Conservation (phyloP, 2,113 vertebrate species). For the Ardeotis arabs region DNA sequence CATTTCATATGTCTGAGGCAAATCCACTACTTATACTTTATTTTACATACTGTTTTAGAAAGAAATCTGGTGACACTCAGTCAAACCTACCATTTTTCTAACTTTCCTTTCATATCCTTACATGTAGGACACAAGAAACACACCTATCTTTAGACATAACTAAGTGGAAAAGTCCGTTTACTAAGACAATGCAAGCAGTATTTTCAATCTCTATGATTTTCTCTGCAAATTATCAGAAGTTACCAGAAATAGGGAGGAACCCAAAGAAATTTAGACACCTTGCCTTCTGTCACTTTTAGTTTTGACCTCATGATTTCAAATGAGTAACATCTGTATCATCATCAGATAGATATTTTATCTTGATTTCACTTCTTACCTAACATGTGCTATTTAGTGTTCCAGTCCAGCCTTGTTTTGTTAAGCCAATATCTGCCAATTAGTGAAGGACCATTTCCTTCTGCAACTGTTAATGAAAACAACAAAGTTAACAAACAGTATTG, state of each 20-base stretch:
- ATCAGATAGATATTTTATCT: background rate
- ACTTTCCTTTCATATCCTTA: background rate
- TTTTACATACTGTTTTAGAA: background rate
- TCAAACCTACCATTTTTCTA: background rate
- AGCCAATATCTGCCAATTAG: background rate
- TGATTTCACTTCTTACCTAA: background rate
- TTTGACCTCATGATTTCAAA: background rate
- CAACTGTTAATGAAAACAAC: background rate
- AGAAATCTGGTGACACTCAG: background rate
- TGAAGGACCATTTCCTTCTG: constrained; percentile 4
- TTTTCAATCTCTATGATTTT: background rate
- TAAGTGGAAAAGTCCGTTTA: background rate
- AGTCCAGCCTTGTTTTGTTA: background rate
- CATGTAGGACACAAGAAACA: background rate
- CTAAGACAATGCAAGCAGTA: background rate
- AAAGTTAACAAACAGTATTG: background rate
- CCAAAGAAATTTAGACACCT: background rate
- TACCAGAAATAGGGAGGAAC: background rate
- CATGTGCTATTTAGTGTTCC: background rate
- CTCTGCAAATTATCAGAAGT: background rate
- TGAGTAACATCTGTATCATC: background rate
- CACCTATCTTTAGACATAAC: background rate
- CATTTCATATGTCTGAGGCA: background rate
- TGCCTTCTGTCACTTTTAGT: background rate
- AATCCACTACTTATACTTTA: background rate